These are phyloP conservation scores for Charina bottae DNA, from an alignment of 2,113 vertebrate genomes.

Conservation along the genomic window DNA sequence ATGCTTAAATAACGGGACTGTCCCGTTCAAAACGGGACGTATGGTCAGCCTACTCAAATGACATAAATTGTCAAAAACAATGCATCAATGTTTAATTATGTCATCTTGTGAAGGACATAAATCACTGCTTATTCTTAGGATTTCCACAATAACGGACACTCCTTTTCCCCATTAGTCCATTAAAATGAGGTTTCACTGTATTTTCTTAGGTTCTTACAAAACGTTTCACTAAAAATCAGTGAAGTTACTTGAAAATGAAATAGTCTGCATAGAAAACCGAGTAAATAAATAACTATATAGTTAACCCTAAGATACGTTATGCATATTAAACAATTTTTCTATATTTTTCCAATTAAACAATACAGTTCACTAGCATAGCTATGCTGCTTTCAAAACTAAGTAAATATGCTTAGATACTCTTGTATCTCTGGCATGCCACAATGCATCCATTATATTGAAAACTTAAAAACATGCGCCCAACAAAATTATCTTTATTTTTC, in stretches of 20 bases:
- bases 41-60: background rate
- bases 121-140: background rate
- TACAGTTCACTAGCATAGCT: background rate
- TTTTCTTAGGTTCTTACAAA: background rate
- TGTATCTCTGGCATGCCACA: background rate
- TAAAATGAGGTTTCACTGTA: background rate
- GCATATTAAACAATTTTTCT: background rate
- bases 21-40: too few relatives aligned
- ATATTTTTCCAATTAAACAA: background rate
- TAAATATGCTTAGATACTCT: background rate
- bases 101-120: background rate
- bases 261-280: background rate
- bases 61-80: background rate
- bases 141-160: background rate
- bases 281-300: background rate
- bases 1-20: too few relatives aligned
- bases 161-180: background rate
- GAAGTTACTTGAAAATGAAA: background rate
- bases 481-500: background rate
- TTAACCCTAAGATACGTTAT: background rate
- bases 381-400: background rate
- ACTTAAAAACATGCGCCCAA: background rate
- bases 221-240: background rate
- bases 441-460: background rate
- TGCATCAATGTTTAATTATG: background rate